Base-by-base conservation (phyloP, 1,140 invertebrate species). In the Drosophila kurseongensis region DNA sequence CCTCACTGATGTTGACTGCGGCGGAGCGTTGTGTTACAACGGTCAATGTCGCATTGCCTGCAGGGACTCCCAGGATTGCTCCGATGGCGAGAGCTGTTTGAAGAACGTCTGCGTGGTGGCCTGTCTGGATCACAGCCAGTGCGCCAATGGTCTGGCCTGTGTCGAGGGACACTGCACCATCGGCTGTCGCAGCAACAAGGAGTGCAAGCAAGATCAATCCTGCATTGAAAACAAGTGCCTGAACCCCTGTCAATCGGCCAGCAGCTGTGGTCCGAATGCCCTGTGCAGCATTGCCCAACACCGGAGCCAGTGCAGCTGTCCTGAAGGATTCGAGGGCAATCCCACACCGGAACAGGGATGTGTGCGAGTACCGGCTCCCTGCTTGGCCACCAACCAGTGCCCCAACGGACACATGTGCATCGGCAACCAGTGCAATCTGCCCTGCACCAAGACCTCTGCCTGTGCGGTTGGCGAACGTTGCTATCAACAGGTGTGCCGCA, bases 281-380 rank as follows among this genome's bases (percentile, higher is more conserved):
- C 93, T 96, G 29, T 98, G 97, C 89, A 95, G 93, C 47, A 96
- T 95, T 78, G 85, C 94, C 14, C 94, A 96, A 80, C 96, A 97
- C 80, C 93, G 93, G 14, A 95, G 95, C 2, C 93, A 94, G 23
- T 98, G 97, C 90, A 94, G 94, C 50, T 98, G 97, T 89, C 97
- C 97, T 1, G 90, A 94, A 35, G 96, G 96, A 36, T 98, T 98
- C 89, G 95, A 96, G 90, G 97, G 96, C 5, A 97, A 96, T 79
- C 97, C 97, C n/a, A 96, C 95, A n/a, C 95, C 97, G 4, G 94
- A 97, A 88, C 96, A 98, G 93, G 97, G 97, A 3, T 98, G 97
- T 86, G 95, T 97, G 10, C 93, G 97, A 78, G 95, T 96, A 59
- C 95, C 96, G 12, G 93, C 93, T 40, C 83, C 93, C 8, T 98